Percentiles rank a stretch among this genome's conserved stretches.
Conservation (phyloP, 2,888 invertebrate species). For the Frankliniella intonsa region DNA sequence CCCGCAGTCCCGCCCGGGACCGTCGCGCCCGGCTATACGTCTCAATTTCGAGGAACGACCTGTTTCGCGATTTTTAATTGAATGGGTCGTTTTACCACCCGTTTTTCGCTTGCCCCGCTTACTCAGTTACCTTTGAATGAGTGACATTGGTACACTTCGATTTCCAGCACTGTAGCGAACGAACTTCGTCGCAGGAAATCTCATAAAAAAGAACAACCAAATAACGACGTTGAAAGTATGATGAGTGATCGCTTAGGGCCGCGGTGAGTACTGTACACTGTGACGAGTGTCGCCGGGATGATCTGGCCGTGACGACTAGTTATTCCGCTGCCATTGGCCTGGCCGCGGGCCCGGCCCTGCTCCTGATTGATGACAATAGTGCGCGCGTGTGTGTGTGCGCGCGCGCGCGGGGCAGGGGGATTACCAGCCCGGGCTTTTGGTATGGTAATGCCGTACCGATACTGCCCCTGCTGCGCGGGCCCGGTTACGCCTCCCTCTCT, state of each 20-base stretch:
- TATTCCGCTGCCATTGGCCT: neutral
- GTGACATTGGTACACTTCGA: too few species aligned
- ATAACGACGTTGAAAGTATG: too few species aligned
- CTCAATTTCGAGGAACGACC: neutral
- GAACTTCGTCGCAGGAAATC: too few species aligned
- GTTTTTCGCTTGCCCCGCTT: too few species aligned
- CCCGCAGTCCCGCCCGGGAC: too few species aligned
- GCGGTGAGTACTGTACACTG: neutral
- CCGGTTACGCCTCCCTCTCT: neutral
- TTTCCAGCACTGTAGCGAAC: too few species aligned
- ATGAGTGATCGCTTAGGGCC: too few species aligned
- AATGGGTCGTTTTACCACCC: neutral
- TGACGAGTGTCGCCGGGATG: neutral
- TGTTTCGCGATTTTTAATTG: too few species aligned
- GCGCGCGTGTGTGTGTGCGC: neutral
- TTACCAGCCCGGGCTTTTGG: constrained; percentile 12
- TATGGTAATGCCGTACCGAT: constrained; percentile 22
- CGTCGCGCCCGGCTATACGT: neutral
- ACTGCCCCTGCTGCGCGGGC: constrained; percentile 3
- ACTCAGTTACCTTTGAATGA: too few species aligned
- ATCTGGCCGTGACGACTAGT: neutral
- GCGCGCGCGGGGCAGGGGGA: neutral
- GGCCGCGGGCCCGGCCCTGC: neutral
- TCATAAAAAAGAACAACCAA: too few species aligned
- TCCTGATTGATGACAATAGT: neutral